Conservation (phyloP, 1,140 invertebrate genomes). For the Lordiphosa clarofinis region DNA sequence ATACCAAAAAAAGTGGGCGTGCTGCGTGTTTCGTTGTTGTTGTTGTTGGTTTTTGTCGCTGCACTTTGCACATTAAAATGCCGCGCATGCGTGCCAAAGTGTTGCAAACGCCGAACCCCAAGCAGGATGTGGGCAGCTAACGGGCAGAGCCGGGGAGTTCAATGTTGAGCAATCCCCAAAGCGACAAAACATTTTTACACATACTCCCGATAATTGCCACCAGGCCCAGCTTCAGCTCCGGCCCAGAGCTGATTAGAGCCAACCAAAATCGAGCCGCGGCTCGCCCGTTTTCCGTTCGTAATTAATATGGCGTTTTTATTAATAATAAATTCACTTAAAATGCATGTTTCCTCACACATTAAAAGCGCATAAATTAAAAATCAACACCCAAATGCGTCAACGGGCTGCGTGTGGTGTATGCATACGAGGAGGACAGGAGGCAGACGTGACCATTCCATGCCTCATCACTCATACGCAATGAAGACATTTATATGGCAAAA, state of each 20-base stretch:
- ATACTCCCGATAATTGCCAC: conserved; percentile 8
- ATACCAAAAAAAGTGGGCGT: conserved; percentile 58
- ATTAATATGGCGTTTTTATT: conserved; percentile 70
- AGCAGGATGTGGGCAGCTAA: conserved; percentile 30
- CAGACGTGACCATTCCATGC: conserved; percentile 42
- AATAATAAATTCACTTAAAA: conserved; percentile 75
- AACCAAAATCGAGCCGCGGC: conserved; percentile 3
- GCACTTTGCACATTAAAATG: conserved; percentile 73
- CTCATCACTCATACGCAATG: conserved; percentile 76
- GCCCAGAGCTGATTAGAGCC: conserved; percentile 9
- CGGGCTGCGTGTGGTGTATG: conserved; percentile 38
- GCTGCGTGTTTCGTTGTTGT: conserved; percentile 62
- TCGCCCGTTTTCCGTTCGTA: conserved; percentile 21
- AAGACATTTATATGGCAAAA: conserved; percentile 78
- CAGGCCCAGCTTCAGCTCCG: conserved; percentile 1
- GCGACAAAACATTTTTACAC: conserved; percentile 37
- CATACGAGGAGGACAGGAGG: conserved; percentile 1
- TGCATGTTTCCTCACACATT: conserved; percentile 73
- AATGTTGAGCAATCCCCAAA: conserved; percentile 40
- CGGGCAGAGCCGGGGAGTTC: conserved; percentile 23
- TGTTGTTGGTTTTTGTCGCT: conserved; percentile 27
- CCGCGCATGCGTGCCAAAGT: conserved; percentile 71
- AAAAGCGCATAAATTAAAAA: conserved; percentile 77
- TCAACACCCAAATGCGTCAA: conserved; percentile 73
- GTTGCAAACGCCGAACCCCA: conserved; percentile 36